A percentile compares a stretch with the other conserved stretches of the same genome.
Evolutionary conservation across 30 jellyfish, hydroid and myxozoan species (phyloP).

Genomic region (Hydractinia echinata): DNA sequence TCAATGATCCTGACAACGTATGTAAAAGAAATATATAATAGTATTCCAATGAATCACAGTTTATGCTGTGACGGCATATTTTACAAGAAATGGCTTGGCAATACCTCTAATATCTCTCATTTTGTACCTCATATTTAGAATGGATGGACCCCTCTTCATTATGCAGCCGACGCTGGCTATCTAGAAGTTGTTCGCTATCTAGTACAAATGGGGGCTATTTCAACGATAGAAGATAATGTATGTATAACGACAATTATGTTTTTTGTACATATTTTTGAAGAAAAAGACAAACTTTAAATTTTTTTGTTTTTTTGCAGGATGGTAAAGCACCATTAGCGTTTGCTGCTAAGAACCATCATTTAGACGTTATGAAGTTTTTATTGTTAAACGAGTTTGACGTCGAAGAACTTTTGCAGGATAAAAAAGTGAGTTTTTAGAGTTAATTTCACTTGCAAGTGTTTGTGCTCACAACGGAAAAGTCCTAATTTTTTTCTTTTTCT

Average conservation of each 20-base stretch:
- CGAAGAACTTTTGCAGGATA: constrained; percentile 70
- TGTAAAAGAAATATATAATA: not conserved
- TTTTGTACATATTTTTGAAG: constrained; percentile 26
- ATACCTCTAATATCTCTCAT: not conserved
- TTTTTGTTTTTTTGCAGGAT: constrained; percentile 45
- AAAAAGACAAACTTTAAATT: not conserved
- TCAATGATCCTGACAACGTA: constrained; percentile 71
- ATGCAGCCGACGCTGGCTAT: constrained; percentile 99
- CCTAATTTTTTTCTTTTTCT: not conserved
- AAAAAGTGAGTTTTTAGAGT: constrained; percentile 44
- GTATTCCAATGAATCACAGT: not conserved
- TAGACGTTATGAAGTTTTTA: constrained; percentile 78
- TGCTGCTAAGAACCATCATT: constrained; percentile 96
- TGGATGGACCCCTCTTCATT: constrained; percentile 93
- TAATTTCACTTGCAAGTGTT: not conserved
- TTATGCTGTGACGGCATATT: not conserved
- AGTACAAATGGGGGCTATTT: constrained; percentile 85
- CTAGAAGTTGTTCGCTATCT: constrained; percentile 67
- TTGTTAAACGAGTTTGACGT: constrained; percentile 80
- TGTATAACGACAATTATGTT: not conserved
- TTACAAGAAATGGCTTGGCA: not conserved
- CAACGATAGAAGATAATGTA: constrained; percentile 76
- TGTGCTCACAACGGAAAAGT: not conserved
- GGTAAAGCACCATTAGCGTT: constrained; percentile 87
- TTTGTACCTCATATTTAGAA: constrained; percentile 37